Evolutionary conservation across 2,797 vertebrate genomes (phyloP), one percentile per base, ranked within the genome.

Genomic region (Lacerta agilis): DNA sequence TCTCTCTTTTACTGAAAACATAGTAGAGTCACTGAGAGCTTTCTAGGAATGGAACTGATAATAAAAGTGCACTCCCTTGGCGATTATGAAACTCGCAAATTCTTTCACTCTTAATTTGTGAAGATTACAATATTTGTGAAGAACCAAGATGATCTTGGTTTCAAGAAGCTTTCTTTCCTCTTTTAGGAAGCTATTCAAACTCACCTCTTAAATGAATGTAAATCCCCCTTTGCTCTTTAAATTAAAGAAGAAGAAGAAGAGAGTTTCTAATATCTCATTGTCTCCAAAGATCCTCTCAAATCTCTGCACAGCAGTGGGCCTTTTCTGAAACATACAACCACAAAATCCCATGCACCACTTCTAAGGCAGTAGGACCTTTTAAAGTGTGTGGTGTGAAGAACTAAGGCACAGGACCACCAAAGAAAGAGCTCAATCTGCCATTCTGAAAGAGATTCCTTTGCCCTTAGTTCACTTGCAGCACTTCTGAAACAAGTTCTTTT

Each of bases 241-340:
- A 55, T 41, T 43, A 66, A 49, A 66, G 76, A 49, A 36, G 27
- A n/a, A n/a, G 17, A 13, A 49, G 18, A 36, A 36, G 23, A 25
- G 18, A 61, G 41, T 86, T 92, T 89, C 15, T 87, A n/a, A 5
- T 25, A 0, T 33, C 43, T 11, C 0, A 0, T 7, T 85, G 29
- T 36, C 33, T 76, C 55, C 79, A 77, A 87, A 3, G 38, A 23
- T 75, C 64, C 88, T 1, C 0, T 10, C 0, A 0, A 75, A 81
- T 67, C n/a, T 0, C 77, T 61, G 29, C 67, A 25, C 88, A 41
- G 41, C 45, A 64, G 13, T 45, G 36, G 7, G 1, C 64, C 61
- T 33, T n/a, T 77, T 55, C 61, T 92, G 76, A 86, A 3, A 80
- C 67, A 41, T 55, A n/a, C 0, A 0, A 0, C 43, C 79, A 91